Evolutionary conservation across 1,140 invertebrate genomes (phyloP), one percentile per base, ranked within the genome.

Genomic region (Bombus consobrinus): DNA sequence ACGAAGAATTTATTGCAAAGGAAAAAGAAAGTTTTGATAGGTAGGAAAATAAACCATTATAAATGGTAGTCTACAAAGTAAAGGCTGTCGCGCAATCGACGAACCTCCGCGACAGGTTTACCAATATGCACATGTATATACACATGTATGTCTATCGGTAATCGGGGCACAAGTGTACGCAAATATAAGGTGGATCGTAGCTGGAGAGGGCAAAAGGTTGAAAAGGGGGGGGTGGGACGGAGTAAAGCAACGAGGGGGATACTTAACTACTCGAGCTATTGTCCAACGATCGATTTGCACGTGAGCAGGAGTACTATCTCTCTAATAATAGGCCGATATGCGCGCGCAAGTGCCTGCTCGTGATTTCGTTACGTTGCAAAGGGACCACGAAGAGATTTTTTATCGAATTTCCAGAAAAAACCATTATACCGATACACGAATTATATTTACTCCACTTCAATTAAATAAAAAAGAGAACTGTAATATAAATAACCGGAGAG

Each of bases 221-320:
- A 77, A 77, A 64, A 74, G 64, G 66, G 57, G 43, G 39, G 64
- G 57, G n/a, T n/a, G n/a, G 66, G 57, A 41, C 28, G 39, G 73
- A 64, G 47, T 39, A 73, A 89, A 89, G 87, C 88, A 86, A 89
- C 83, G 79, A 72, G 77, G 62, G 43, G 25, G 86, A 79, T 86
- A 89, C 57, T 86, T 62, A 86, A 86, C 87, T 89, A 89, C 79
- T 89, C 88, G 83, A 89, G 87, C 64, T 89, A 89, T 89, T 82
- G 84, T 88, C 75, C 71, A 83, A 89, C 84, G 87, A 89, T 89
- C 84, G 79, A 89, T 57, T 89, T 85, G 86, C 88, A 88, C 73
- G 71, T 86, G 87, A 89, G 64, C 87, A 72, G 62, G 69, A 88
- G 80, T 72, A 28, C 34, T 87, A 66, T 81, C 68, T 81, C 66